Evolutionary conservation across 2,888 invertebrate genomes (phyloP).

Genomic region (Melieria crassipennis): DNA sequence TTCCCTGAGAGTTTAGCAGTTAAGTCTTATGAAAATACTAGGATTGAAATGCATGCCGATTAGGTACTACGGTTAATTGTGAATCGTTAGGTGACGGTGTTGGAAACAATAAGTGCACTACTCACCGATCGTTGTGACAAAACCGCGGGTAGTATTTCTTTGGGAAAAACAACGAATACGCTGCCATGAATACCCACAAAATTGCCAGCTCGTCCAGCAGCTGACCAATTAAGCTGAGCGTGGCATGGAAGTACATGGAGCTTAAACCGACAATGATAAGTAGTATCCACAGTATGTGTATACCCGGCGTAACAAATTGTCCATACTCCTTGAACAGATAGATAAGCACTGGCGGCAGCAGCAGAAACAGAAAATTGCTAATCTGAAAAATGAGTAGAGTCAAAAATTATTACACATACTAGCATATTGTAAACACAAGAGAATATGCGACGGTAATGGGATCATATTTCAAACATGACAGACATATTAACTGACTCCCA

Average conservation of each 20-base stretch:
- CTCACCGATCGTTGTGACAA: slow-evolving; percentile 73
- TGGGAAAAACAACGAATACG: slow-evolving; percentile 80
- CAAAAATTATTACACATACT: slow-evolving; percentile 11
- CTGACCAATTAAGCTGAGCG: slow-evolving; percentile 82
- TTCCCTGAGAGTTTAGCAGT: too few relatives aligned
- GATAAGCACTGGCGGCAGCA: slow-evolving; percentile 81
- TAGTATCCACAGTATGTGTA: slow-evolving; percentile 84
- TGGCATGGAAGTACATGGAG: slow-evolving; percentile 88
- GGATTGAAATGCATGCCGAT: too few relatives aligned
- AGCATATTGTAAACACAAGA: too few relatives aligned
- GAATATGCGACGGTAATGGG: too few relatives aligned
- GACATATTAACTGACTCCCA: too few relatives aligned
- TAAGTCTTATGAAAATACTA: too few relatives aligned
- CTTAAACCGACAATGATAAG: slow-evolving; percentile 81
- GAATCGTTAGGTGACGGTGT: too few relatives aligned
- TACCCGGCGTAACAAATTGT: slow-evolving; percentile 77
- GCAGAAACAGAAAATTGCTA: slow-evolving; percentile 80
- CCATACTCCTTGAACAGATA: slow-evolving; percentile 82
- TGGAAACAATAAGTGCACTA: slow-evolving; percentile 22
- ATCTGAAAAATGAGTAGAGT: slow-evolving; percentile 68
- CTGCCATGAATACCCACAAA: slow-evolving; percentile 83
- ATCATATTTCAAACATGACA: too few relatives aligned
- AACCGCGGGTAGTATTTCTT: slow-evolving; percentile 75
- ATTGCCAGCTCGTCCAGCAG: slow-evolving; percentile 84
- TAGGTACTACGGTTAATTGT: too few relatives aligned